phyloP scores from a whole-genome alignment of 2,888 invertebrate genomes.

The Lumbricus terrestris region DNA sequence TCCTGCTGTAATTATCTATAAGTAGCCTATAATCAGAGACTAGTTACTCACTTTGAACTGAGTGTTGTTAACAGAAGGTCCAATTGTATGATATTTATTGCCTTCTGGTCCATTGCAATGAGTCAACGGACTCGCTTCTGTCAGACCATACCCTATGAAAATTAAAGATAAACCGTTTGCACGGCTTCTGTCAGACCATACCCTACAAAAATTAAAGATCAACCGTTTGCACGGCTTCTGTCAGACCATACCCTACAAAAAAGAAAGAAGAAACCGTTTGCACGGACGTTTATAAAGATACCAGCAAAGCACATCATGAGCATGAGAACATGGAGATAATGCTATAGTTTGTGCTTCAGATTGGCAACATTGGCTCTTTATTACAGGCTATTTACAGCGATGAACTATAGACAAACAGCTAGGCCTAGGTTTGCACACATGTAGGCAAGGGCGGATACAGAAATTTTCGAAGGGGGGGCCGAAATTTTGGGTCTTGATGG shows the following conservation, averaged over 20 bases:
- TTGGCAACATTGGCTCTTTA: no score
- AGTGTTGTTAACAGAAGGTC: slow-evolving; percentile 68
- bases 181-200: slow-evolving; percentile 44
- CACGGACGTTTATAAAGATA: no score
- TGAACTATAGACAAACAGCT: no score
- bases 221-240: not conserved
- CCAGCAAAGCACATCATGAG: no score
- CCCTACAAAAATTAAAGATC: slow-evolving; percentile 43
- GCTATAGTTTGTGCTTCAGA: no score
- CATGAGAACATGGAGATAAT: no score
- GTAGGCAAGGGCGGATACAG: no score
- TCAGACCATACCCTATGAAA: slow-evolving; percentile 56
- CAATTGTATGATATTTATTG: slow-evolving; percentile 49
- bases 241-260: slow-evolving; percentile 53
- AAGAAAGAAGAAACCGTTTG: not conserved
- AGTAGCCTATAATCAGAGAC: not conserved
- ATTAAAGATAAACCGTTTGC: not conserved
- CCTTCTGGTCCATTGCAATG: slow-evolving; percentile 3
- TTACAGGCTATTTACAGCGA: no score
- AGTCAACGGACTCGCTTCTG: slow-evolving; percentile 54
- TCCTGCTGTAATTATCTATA: not conserved
- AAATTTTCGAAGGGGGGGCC: no score
- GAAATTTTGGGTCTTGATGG: no score
- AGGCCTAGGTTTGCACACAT: no score
- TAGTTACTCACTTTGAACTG: slow-evolving; percentile 63